Conservation (phyloP, 2,888 invertebrate genomes). For the Cheilosia soror region DNA sequence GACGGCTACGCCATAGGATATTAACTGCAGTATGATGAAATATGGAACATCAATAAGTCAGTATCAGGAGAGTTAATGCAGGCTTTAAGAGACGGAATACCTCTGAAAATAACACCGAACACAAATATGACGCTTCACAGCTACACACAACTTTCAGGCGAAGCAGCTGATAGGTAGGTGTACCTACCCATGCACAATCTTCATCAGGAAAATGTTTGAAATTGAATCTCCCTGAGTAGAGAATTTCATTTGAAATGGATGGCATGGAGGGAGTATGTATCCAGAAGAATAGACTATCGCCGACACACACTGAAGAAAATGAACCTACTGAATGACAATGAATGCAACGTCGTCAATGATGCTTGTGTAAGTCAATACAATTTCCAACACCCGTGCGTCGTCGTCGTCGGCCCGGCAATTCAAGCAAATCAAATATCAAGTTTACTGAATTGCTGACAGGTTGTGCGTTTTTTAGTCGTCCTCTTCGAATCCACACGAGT, state of each 20-base stretch:
- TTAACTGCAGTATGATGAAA: too few relatives aligned
- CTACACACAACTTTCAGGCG: conserved; percentile 6
- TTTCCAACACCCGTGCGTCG: conserved; percentile 34
- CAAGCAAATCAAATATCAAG: conserved; percentile 57
- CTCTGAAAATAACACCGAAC: too few relatives aligned
- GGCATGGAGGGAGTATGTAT: background rate
- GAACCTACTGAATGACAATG: conserved; percentile 53
- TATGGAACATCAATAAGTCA: too few relatives aligned
- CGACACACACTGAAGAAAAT: conserved; percentile 6
- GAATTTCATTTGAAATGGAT: conserved; percentile 50
- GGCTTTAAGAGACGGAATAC: too few relatives aligned
- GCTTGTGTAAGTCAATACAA: conserved; percentile 74
- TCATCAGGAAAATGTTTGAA: conserved; percentile 42
- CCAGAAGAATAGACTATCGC: conserved; percentile 14
- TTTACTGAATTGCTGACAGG: conserved; percentile 41
- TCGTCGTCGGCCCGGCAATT: conserved; percentile 20
- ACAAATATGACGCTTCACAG: background rate
- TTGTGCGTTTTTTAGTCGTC: conserved; percentile 39
- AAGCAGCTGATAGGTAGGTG: background rate
- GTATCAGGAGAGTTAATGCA: too few relatives aligned
- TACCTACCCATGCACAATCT: conserved; percentile 7
- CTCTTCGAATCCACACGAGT: background rate
- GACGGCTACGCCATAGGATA: too few relatives aligned
- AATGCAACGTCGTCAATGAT: conserved; percentile 69
- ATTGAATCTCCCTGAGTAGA: conserved; percentile 37